Evolutionary conservation across 1,140 invertebrate species (phyloP).

Genomic region (Caligus rogercresseyi): DNA sequence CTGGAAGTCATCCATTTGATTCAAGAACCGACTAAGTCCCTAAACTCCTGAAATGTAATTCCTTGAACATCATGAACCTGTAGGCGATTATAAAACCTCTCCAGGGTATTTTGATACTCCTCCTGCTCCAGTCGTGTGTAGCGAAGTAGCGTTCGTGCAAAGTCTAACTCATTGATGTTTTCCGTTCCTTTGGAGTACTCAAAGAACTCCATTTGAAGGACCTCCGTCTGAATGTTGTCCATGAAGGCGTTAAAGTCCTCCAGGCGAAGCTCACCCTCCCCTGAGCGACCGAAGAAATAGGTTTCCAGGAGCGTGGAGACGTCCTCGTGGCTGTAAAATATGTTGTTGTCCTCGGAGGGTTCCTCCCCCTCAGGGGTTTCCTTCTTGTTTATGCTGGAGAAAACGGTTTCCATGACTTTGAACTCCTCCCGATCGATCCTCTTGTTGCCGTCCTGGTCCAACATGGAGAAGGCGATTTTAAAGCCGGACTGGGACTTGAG

Average conservation of each 20-base stretch:
- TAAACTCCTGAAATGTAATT: slow-evolving; percentile 81
- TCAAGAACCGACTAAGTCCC: slow-evolving; percentile 93
- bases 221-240: slow-evolving; percentile 88
- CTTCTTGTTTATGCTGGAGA: slow-evolving; percentile 29
- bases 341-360: slow-evolving; percentile 37
- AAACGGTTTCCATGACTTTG: slow-evolving; percentile 62
- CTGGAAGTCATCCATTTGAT: slow-evolving; percentile 85
- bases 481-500: slow-evolving; percentile 88
- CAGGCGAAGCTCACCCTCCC: slow-evolving; percentile 68
- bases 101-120: slow-evolving; percentile 13
- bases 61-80: slow-evolving; percentile 55
- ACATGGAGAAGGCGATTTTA: slow-evolving; percentile 95
- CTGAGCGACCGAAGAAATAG: slow-evolving; percentile 87
- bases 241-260: slow-evolving; percentile 58
- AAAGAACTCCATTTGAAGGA: slow-evolving; percentile 89
- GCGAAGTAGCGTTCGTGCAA: slow-evolving; percentile 75
- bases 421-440: slow-evolving; percentile 92
- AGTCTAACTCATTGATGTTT: slow-evolving; percentile 84
- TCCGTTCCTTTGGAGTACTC: slow-evolving; percentile 76
- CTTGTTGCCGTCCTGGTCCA: slow-evolving; percentile 92
- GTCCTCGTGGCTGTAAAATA: slow-evolving; percentile 48
- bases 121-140: slow-evolving; percentile 28
- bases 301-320: slow-evolving; percentile 75
- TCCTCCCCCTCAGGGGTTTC: slow-evolving; percentile 25
- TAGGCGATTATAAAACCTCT: slow-evolving; percentile 43